Base-by-base conservation (phyloP, 2,797 vertebrate species). In the Molossus alvarezi region DNA sequence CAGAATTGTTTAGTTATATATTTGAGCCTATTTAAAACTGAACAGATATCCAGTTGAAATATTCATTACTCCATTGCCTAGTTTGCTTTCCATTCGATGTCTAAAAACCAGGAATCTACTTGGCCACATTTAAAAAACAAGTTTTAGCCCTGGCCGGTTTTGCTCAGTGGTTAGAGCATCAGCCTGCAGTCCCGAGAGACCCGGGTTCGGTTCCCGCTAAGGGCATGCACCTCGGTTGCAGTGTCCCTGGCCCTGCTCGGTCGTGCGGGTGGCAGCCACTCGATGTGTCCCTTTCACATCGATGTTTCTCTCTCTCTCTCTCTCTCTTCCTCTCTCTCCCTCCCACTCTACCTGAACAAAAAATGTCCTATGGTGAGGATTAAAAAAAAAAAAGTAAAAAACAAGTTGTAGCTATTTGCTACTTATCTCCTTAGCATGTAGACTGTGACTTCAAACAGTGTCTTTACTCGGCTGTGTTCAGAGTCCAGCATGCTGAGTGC, bases 41-140 rank as follows among this genome's bases (percentile, higher is more conserved):
- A 92, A 71, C 48, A 94, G 5, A 90, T 84, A 84, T 87, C 45
- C 6, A 80, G 5, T 72, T 76, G 64, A 96, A 93, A 89, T 62
- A 33, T 33, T 17, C 21, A 67, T 45, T 73, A 69, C 4, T 41
- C 45, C 25, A 58, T 15, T 86, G 55, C 27, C n/a, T 75, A 48
- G 12, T 82, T 29, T 95, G 60, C 14, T 84, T 97, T 95, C 27
- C 37, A 91, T 45, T 72, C 5, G 29, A 84, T 23, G 9, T 81
- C 51, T n/a, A 57, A 81, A 84, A 76, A 75, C 86, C 3, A 82
- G 18, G 33, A 80, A 65, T 69, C 60, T 89, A 77, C 14, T 91
- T 91, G 62, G 51, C 37, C 58, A 83, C 48, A 82, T 88, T 85
- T 57, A 29, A 53, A 73, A 94, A 72, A 45, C 37, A 92, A 90